Evolutionary conservation across 64 coral and sea anemone species (phyloP), one percentile per base, ranked within the genome.

Genomic region (Orbicella faveolata): DNA sequence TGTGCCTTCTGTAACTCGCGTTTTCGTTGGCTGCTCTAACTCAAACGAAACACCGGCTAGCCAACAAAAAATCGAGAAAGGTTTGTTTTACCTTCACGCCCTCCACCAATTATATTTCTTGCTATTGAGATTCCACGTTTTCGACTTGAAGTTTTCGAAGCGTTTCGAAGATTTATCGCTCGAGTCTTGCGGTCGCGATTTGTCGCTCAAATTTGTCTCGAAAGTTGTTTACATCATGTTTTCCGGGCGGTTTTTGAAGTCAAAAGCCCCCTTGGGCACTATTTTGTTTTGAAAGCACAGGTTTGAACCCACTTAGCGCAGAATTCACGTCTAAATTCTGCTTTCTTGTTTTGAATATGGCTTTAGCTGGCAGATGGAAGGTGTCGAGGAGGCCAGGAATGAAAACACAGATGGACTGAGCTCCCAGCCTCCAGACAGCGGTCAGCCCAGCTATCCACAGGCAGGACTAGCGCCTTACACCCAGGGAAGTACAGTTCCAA

Each of bases 11-110:
- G 79, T 79, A 94, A 94, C 95, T 96, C 91, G 88, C 95, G 89
- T 96, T 92, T 96, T 96, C 95, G 95, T 96, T 96, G 95, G 95
- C 95, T 96, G 79, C 80, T 96, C 87, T 90, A 93, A 96, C 95
- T 96, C 95, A 96, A 96, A 96, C 95, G 95, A 96, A 96, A 96
- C 95, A 96, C 92, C 95, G 92, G 92, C 87, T 88, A 90, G 85
- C 95, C 95, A 96, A 96, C 95, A 93, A 96, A 96, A 96, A 96
- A 94, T 90, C 95, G 95, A 94, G 92, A 96, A 96, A 96, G 95
- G 95, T 96, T 96, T 96, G 95, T 96, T 96, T 96, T 96, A 96
- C 92, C 95, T 96, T 96, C 95, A 96, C 95, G 95, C 95, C 95
- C 95, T 96, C 95, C 95, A 96, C 95, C 95, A 96, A 96, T 96